Percentiles rank a stretch among this genome's conserved stretches.
Conservation (phyloP, 2,113 vertebrate genomes). For the Tachuris rubrigastra region DNA sequence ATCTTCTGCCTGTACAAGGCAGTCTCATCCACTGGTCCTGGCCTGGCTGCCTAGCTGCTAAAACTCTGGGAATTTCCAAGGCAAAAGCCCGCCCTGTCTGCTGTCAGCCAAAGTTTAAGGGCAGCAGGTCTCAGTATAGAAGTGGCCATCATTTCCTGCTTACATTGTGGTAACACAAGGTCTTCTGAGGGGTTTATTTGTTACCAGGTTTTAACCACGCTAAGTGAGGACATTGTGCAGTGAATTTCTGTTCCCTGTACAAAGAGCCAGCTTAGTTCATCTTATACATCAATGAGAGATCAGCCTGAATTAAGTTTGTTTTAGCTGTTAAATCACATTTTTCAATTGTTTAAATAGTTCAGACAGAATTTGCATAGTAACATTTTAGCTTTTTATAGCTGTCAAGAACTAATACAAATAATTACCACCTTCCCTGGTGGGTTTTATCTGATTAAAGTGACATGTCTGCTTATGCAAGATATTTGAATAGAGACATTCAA, state of each 20-base stretch:
- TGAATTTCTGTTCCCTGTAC: slow-evolving; percentile 4
- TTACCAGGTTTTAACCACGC: neutral
- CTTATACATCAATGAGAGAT: neutral
- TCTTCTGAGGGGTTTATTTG: neutral
- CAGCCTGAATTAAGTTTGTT: slow-evolving; percentile 54
- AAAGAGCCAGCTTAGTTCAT: neutral
- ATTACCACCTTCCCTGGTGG: slow-evolving; percentile 53
- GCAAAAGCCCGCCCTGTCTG: neutral
- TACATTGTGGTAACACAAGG: neutral
- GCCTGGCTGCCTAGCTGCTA: neutral
- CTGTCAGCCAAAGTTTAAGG: neutral
- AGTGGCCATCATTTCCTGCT: neutral
- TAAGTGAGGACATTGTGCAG: neutral
- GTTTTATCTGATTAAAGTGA: slow-evolving; percentile 65
- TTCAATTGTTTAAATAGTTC: slow-evolving; percentile 63
- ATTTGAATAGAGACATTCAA: slow-evolving; percentile 60
- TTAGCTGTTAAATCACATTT: slow-evolving; percentile 63
- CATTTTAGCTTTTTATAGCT: slow-evolving; percentile 61
- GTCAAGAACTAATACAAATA: slow-evolving; percentile 64
- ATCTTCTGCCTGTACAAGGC: neutral
- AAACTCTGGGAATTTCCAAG: neutral
- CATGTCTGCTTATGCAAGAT: slow-evolving; percentile 60
- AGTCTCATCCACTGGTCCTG: neutral
- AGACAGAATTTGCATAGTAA: slow-evolving; percentile 63
- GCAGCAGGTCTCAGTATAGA: neutral